phyloP scores from a whole-genome alignment of 2,888 invertebrate species.

The Caenorhabditis sulstoni region DNA sequence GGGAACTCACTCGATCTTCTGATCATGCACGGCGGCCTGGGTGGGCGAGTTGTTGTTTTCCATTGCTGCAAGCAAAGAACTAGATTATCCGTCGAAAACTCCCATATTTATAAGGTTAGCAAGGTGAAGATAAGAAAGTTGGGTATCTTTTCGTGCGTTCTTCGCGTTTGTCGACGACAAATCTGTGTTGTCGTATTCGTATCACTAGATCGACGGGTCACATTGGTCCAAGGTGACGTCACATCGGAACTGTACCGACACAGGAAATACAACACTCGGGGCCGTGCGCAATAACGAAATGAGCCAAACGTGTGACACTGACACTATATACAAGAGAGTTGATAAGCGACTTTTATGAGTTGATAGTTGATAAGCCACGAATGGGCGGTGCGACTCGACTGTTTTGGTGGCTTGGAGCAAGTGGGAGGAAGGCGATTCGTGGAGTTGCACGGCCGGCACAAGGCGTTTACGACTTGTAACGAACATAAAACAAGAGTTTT shows the following conservation, averaged over 20 bases:
- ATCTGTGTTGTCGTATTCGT: background rate
- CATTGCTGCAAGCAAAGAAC: conserved; percentile 18
- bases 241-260: too few relatives aligned
- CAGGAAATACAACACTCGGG: too few relatives aligned
- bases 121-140: background rate
- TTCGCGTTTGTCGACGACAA: conserved; percentile 21
- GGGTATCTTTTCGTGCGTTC: conserved; percentile 1
- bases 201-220: background rate
- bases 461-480: background rate
- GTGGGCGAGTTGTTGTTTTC: conserved; percentile 52
- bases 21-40: conserved; percentile 44
- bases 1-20: conserved; percentile 44
- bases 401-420: background rate
- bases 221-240: too few relatives aligned
- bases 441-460: background rate
- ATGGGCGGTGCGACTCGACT: background rate
- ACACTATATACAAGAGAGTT: too few relatives aligned
- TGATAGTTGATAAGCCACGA: background rate
- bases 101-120: conserved; percentile 2
- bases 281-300: too few relatives aligned
- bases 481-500: too few relatives aligned
- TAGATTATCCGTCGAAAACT: background rate
- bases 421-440: background rate
- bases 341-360: background rate
- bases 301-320: too few relatives aligned